phyloP scores from a whole-genome alignment of 2,113 vertebrate genomes.

The Petroica traversi region DNA sequence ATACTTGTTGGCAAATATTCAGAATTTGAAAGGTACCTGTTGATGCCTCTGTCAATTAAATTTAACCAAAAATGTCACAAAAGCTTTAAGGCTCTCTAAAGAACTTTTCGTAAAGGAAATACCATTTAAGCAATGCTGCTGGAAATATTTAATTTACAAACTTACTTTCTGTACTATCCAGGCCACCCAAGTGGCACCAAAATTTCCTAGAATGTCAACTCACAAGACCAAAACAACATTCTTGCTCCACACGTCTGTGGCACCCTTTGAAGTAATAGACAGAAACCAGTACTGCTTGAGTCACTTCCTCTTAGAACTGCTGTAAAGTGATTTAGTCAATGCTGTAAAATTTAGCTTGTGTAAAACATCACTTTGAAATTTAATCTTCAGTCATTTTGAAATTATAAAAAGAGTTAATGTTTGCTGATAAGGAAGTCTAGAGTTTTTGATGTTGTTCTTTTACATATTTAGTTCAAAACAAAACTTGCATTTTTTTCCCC shows the following conservation, averaged over 20 bases:
- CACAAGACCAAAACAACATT: not conserved
- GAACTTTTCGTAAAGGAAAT: not conserved
- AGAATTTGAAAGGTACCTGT: not conserved
- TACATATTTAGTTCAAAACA: not conserved
- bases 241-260: fast-evolving
- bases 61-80: not conserved
- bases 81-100: not conserved
- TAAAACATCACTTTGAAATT: not conserved
- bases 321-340: not conserved
- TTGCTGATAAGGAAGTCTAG: not conserved
- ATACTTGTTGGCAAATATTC: not conserved
- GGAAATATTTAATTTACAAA: not conserved
- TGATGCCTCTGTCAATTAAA: not conserved
- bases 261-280: not conserved
- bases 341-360: not conserved
- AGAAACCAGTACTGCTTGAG: not conserved
- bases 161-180: not conserved
- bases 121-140: not conserved
- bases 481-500: not conserved
- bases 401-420: not conserved
- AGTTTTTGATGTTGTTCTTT: not conserved
- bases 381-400: not conserved
- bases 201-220: not conserved
- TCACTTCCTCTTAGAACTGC: not conserved
- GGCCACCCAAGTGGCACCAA: not conserved